Conservation (phyloP, 1,140 invertebrate genomes). For the Orussus abietinus region DNA sequence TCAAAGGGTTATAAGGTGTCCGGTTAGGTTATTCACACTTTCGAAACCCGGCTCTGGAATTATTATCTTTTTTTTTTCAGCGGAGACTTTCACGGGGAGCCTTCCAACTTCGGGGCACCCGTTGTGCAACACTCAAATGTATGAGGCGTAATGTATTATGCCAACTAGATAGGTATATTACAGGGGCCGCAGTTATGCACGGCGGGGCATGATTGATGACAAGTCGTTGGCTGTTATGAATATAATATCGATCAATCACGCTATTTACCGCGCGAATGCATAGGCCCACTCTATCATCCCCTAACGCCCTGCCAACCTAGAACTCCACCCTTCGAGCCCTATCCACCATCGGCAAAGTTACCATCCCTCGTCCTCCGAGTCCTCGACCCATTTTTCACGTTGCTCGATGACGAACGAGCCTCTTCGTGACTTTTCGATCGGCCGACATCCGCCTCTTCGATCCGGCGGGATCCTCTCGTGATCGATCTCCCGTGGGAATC, state of each 20-base stretch:
- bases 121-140: constrained; percentile 27
- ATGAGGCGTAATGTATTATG: constrained; percentile 40
- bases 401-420: constrained; percentile 16
- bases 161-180: constrained; percentile 36
- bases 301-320: constrained; percentile 19
- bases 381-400: constrained; percentile 33
- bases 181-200: constrained; percentile 28
- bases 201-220: constrained; percentile 46
- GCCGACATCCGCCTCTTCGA: too few relatives aligned
- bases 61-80: too few relatives aligned
- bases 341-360: constrained; percentile 16
- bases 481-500: too few relatives aligned
- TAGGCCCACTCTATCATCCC: constrained; percentile 46
- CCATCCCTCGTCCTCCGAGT: constrained; percentile 23
- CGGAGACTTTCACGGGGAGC: too few relatives aligned
- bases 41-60: too few relatives aligned
- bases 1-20: too few relatives aligned
- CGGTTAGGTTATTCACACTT: too few relatives aligned
- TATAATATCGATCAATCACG: constrained; percentile 53
- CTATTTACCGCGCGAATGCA: constrained; percentile 47
- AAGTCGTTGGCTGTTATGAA: constrained; percentile 50
- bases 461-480: too few relatives aligned
- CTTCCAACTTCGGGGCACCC: constrained; percentile 32
- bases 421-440: too few relatives aligned
- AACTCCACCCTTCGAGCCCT: constrained; percentile 14